Base-by-base conservation (phyloP, 2,888 invertebrate genomes). In the Aspidiotus destructor region DNA sequence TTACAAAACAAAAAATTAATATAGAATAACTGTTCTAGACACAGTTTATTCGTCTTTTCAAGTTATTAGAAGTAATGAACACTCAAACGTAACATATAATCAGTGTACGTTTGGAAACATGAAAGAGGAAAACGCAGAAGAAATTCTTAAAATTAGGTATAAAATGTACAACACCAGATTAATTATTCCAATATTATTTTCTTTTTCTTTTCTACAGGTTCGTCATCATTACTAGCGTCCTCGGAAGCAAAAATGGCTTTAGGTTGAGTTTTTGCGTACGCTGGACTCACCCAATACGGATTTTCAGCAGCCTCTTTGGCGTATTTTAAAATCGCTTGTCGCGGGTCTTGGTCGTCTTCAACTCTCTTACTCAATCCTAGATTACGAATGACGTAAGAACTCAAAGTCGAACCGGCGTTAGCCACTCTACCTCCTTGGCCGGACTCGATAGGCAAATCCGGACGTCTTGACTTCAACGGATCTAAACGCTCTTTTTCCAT, bases 261-360 rank as follows among this genome's bases (percentile, higher is more conserved):
- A 0, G 96, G 95, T 74, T 96, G 96, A 0, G 92, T 94, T 74
- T 86, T 88, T 62, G 86, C 84, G 75, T 94, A 94, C 0, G 94
- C 94, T 0, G 93, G 94, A 0, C 93, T 86, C 52, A 94, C 91
- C 96, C 96, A 98, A 76, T 93, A 95, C 0, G 97, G 97, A 81
- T 97, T 92, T 76, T 96, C 92, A 62, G 85, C 95, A 0, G 96
- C 97, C 2, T 93, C 94, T 76, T 96, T 92, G 0, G 97, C 97
- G 77, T 86, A 95, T 73, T 93, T 89, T 69, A 97, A 79, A 73
- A 98, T 94, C 2, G 97, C 97, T 75, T 94, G 95, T 62, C 97
- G 83, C 0, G 97, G 96, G 81, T 98, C 95, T 74, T 84, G 80
- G 76, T 92, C 92, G 76, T 94, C 93, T 74, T 94, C 88, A 0